phyloP scores from a whole-genome alignment of 1,140 invertebrate genomes.

The Liolophura sinensis region DNA sequence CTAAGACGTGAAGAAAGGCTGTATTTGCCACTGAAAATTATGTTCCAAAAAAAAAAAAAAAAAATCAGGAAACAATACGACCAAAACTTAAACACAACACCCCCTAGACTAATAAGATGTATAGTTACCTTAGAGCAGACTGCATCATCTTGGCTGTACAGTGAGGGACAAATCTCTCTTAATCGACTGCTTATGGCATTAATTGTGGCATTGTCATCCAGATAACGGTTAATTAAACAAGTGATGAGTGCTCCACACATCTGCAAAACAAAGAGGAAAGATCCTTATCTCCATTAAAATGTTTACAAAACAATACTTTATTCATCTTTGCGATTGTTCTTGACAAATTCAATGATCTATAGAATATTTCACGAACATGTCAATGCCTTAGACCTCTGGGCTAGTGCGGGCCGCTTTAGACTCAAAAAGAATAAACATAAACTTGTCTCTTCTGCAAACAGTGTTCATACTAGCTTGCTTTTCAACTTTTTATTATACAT shows the following conservation, averaged over 20 bases:
- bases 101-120: too few relatives aligned
- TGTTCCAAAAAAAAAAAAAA: too few relatives aligned
- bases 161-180: constrained; percentile 88
- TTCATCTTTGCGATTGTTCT: background rate
- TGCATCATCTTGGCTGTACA: constrained; percentile 95
- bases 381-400: too few relatives aligned
- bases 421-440: too few relatives aligned
- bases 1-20: too few relatives aligned
- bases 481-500: too few relatives aligned
- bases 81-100: too few relatives aligned
- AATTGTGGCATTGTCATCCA: constrained; percentile 92
- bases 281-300: background rate
- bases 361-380: background rate
- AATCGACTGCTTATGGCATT: constrained; percentile 86
- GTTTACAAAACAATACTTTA: background rate
- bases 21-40: too few relatives aligned
- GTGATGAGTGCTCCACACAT: constrained; percentile 56
- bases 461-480: too few relatives aligned
- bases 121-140: constrained; percentile 81
- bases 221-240: constrained; percentile 69
- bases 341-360: background rate
- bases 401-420: too few relatives aligned
- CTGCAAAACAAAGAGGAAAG: constrained; percentile 30
- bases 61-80: too few relatives aligned
- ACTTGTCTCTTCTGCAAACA: too few relatives aligned